These are phyloP conservation scores for Sminthurinus aureus DNA, from an alignment of 2,888 invertebrate species.

Conservation along the genomic window DNA sequence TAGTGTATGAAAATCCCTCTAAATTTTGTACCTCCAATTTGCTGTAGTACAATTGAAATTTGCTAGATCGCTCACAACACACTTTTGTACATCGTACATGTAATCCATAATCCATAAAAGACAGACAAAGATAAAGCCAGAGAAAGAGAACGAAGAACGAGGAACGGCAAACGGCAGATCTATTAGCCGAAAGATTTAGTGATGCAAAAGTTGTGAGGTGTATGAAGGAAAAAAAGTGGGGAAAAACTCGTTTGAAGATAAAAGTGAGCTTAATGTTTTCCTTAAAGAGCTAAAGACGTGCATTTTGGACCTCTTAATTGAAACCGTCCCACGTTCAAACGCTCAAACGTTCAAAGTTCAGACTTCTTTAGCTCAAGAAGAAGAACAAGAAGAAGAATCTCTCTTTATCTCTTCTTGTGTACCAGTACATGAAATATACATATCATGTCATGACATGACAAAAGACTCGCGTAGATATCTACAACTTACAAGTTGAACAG, in stretches of 20 bases:
- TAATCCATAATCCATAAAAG: no score
- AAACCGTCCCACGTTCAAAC: not conserved
- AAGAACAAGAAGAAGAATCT: not conserved
- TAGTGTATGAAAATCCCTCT: no score
- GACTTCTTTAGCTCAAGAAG: not conserved
- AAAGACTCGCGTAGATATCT: no score
- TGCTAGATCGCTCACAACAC: no score
- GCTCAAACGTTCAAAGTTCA: not conserved
- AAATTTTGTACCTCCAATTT: no score
- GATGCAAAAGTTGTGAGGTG: not conserved
- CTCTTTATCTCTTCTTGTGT: not conserved
- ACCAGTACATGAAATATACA: no score
- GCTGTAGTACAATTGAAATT: no score
- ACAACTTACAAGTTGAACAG: no score
- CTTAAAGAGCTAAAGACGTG: not conserved
- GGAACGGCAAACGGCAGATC: not conserved
- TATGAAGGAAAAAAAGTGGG: conserved; percentile 1
- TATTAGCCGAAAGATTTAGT: not conserved
- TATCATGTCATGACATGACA: no score
- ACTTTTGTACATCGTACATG: no score
- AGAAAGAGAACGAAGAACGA: no score
- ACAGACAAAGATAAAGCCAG: no score
- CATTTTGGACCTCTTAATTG: conserved; percentile 6
- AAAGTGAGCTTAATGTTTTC: not conserved
- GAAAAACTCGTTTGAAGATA: not conserved